phyloP scores from a whole-genome alignment of 2,888 invertebrate genomes.

The Caenorhabditis sulstoni region DNA sequence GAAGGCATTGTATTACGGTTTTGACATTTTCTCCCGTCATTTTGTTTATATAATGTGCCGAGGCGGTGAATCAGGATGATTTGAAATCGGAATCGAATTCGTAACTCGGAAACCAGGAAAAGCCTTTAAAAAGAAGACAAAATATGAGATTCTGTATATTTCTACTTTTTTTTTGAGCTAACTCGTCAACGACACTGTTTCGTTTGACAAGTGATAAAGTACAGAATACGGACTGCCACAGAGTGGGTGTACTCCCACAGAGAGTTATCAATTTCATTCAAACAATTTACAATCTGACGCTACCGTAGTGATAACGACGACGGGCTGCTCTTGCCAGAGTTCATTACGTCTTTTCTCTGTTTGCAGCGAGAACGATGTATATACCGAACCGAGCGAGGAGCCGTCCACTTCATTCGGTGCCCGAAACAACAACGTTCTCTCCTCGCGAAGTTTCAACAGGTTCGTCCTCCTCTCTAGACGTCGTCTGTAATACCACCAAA shows the following conservation, averaged over 20 bases:
- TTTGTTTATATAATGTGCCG: slow-evolving; percentile 1
- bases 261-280: not conserved
- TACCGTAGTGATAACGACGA: slow-evolving; percentile 28
- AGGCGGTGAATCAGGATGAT: not conserved
- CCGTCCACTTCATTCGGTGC: slow-evolving; percentile 57
- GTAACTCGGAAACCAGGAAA: not conserved
- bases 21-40: not conserved
- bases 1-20: no score
- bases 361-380: slow-evolving; percentile 57
- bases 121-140: not conserved
- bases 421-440: slow-evolving; percentile 57
- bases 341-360: slow-evolving; percentile 13
- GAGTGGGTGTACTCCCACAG: not conserved
- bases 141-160: no score
- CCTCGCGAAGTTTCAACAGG: slow-evolving; percentile 63
- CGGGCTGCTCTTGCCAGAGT: not conserved
- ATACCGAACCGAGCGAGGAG: slow-evolving; percentile 50
- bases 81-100: no score
- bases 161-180: no score
- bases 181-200: no score
- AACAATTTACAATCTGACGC: not conserved
- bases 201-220: slow-evolving; percentile 15
- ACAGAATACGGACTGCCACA: not conserved
- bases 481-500: no score
- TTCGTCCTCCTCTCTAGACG: slow-evolving; percentile 3